A percentile compares a stretch with the other conserved stretches of the same genome.
Conservation (phyloP, 2,888 invertebrate genomes). For the Malthinus flaveolus region DNA sequence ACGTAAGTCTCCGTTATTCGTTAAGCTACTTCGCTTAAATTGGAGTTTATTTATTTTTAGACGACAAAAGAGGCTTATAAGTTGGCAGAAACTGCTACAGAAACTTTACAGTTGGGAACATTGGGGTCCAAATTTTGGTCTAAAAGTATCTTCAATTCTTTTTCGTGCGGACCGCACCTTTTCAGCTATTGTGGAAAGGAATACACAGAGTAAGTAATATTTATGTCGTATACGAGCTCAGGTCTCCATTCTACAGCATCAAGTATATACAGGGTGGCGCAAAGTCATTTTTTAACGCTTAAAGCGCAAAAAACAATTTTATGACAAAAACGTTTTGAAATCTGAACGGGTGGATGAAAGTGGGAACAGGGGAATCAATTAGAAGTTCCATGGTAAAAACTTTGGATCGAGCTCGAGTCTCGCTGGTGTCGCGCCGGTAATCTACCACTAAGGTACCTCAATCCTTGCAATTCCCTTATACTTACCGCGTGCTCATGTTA, state of each 20-base stretch:
- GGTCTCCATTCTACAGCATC: background rate
- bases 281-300: no score
- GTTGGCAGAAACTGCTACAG: slow-evolving; percentile 56
- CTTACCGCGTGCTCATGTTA: no score
- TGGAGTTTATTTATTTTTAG: slow-evolving; percentile 44
- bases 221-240: slow-evolving; percentile 6
- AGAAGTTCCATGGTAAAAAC: no score
- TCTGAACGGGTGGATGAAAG: no score
- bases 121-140: slow-evolving; percentile 56
- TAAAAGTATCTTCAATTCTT: slow-evolving; percentile 54
- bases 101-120: slow-evolving; percentile 55
- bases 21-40: slow-evolving; percentile 5
- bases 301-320: no score
- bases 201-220: slow-evolving; percentile 41
- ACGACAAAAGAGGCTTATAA: slow-evolving; percentile 57
- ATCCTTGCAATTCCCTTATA: no score
- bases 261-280: no score
- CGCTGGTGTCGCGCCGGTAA: no score
- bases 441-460: no score
- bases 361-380: no score
- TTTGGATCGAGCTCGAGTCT: no score
- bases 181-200: slow-evolving; percentile 58
- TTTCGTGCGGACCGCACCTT: slow-evolving; percentile 54
- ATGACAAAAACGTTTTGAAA: no score
- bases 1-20: slow-evolving; percentile 31